Evolutionary conservation across 2,888 invertebrate species (phyloP).

Genomic region (Leucophenga montana): DNA sequence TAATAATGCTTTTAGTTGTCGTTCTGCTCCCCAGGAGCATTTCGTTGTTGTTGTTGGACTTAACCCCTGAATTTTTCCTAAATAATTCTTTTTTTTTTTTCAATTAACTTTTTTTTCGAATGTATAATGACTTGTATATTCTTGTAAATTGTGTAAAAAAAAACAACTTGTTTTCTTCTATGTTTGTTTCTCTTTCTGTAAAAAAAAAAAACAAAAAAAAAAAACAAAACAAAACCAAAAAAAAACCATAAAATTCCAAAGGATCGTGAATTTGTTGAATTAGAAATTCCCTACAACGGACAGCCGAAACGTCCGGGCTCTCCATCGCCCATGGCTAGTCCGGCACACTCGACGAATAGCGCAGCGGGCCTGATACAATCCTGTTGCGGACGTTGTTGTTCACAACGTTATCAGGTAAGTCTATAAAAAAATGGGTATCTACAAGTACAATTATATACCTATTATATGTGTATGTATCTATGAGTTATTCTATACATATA

Average conservation of each 20-base stretch:
- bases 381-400: constrained; percentile 88
- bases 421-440: constrained; percentile 29
- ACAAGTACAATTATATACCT: constrained; percentile 38
- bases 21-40: constrained; percentile 37
- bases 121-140: constrained; percentile 17
- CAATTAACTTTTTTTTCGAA: neutral
- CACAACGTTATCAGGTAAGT: constrained; percentile 88
- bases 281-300: constrained; percentile 96
- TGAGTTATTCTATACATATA: neutral
- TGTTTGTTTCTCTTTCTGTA: constrained; percentile 25
- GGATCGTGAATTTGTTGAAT: constrained; percentile 97
- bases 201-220: constrained; percentile 32
- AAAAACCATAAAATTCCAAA: constrained; percentile 63
- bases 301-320: constrained; percentile 93
- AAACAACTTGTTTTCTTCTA: constrained; percentile 34
- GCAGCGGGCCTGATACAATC: constrained; percentile 82
- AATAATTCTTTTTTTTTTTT: constrained; percentile 3
- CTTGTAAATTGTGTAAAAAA: constrained; percentile 22
- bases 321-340: constrained; percentile 89
- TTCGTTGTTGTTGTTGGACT: too few relatives aligned
- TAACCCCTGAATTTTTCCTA: neutral
- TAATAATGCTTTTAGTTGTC: constrained; percentile 43
- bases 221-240: neutral
- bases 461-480: constrained; percentile 4
- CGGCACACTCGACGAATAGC: constrained; percentile 87